Evolutionary conservation across 1,140 invertebrate genomes (phyloP).

Genomic region (Mactra quadrangularis): DNA sequence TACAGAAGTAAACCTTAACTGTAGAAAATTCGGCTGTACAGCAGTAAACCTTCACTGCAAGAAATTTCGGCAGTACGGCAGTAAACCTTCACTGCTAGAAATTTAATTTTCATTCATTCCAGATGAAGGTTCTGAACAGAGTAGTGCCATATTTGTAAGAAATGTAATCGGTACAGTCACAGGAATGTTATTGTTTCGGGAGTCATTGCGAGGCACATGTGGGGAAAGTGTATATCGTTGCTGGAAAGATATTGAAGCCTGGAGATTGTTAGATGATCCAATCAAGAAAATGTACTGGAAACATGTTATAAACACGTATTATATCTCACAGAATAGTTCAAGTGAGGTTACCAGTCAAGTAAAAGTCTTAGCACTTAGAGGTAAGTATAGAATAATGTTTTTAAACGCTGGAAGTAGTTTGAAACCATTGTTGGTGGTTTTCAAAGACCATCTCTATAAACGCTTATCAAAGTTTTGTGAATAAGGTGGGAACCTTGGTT

Average conservation of each 20-base stretch:
- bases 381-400: no score
- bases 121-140: not conserved
- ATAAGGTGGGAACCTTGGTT: no score
- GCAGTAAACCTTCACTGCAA: no score
- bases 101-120: no score
- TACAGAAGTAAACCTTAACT: no score
- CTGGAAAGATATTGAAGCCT: slow-evolving; percentile 70
- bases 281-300: slow-evolving; percentile 51
- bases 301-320: slow-evolving; percentile 64
- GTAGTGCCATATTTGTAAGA: slow-evolving; percentile 32
- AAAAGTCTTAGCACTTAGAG: slow-evolving; percentile 55
- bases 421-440: no score
- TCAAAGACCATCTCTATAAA: no score
- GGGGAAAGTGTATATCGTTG: slow-evolving; percentile 67
- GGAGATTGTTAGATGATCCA: slow-evolving; percentile 46
- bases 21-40: no score
- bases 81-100: no score
- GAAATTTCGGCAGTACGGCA: no score
- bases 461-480: no score
- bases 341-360: slow-evolving; percentile 33
- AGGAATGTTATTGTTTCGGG: slow-evolving; percentile 72
- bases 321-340: slow-evolving; percentile 51
- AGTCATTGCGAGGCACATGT: slow-evolving; percentile 62
- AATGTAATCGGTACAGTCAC: slow-evolving; percentile 67
- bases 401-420: no score